Base-by-base conservation (phyloP, 2,797 vertebrate genomes). In the Benthosema pterotum region DNA sequence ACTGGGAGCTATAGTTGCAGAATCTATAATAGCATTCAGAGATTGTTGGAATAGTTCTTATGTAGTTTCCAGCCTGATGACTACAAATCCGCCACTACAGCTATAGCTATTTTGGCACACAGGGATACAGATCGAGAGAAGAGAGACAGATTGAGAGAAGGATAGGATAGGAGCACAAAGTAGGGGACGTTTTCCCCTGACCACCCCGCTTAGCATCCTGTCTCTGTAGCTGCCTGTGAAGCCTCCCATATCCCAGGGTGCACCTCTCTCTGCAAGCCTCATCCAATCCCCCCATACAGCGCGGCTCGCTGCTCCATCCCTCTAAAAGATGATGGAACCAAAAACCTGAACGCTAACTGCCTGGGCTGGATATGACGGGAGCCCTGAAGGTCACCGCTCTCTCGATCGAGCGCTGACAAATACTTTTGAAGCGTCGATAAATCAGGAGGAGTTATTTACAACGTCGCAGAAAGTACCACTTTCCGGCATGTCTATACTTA, bases 271-370 rank as follows among this genome's bases (percentile, higher is more conserved):
- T 71, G 77, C 74, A 2, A 3, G 22, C 22, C 22, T 25, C 22
- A 25, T 76, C 52, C 25, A 53, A 83, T 84, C 73, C 57, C 72
- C 69, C 74, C 64, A 60, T 42, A 32, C n/a, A n/a, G n/a, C n/a
- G n/a, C n/a, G n/a, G 63, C 51, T 58, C 43, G 52, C 9, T 42
- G 42, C 18, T 12, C 45, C 59, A 8, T 8, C 65, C 38, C 60
- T 65, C 66, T 7, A 57, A 62, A n/a, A 22, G 25, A 55, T 55
- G 57, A 55, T 63, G 65, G 60, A 57, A 57, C 38, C n/a, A n/a
- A n/a, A 63, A 12, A 63, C 49, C 32, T 62, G 56, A 52, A 75
- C n/a, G n/a, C n/a, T n/a, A 60, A 52, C 42, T 51, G 67, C 54
- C 32, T 2, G n/a, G n/a, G n/a, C n/a, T n/a, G n/a, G n/a, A n/a